Evolutionary conservation across 2,888 invertebrate species (phyloP).

Genomic region (Eledona agricola): DNA sequence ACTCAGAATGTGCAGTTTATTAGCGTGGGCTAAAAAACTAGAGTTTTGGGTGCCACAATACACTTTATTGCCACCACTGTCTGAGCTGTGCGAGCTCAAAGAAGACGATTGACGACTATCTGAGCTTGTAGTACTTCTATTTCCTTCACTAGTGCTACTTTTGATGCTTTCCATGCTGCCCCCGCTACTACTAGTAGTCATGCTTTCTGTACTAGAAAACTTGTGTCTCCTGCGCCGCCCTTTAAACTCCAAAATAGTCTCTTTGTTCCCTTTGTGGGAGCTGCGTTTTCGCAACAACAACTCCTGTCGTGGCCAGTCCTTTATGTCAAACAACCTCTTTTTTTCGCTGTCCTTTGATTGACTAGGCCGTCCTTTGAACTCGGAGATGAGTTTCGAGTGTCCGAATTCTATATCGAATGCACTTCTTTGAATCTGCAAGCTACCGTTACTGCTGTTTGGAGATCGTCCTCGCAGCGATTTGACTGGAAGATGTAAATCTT

Average conservation of each 20-base stretch:
- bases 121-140: conserved; percentile 84
- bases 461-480: conserved; percentile 72
- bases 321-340: conserved; percentile 70
- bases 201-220: conserved; percentile 85
- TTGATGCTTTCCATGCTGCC: conserved; percentile 88
- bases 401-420: conserved; percentile 58
- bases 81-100: conserved; percentile 86
- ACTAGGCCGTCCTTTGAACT: conserved; percentile 66
- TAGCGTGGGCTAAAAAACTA: conserved; percentile 74
- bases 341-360: conserved; percentile 67
- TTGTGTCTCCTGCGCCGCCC: conserved; percentile 70
- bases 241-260: conserved; percentile 66
- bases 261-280: conserved; percentile 50
- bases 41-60: conserved; percentile 70
- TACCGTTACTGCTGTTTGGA: conserved; percentile 69
- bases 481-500: conserved; percentile 77
- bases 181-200: conserved; percentile 87
- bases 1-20: conserved; percentile 84
- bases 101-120: conserved; percentile 86
- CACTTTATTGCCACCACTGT: conserved; percentile 72
- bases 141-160: conserved; percentile 88
- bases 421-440: conserved; percentile 56
- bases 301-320: conserved; percentile 71
- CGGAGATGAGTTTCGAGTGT: conserved; percentile 63
- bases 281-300: conserved; percentile 54